Evolutionary conservation across 2,113 vertebrate species (phyloP).

Genomic region (Dasyprocta punctata): DNA sequence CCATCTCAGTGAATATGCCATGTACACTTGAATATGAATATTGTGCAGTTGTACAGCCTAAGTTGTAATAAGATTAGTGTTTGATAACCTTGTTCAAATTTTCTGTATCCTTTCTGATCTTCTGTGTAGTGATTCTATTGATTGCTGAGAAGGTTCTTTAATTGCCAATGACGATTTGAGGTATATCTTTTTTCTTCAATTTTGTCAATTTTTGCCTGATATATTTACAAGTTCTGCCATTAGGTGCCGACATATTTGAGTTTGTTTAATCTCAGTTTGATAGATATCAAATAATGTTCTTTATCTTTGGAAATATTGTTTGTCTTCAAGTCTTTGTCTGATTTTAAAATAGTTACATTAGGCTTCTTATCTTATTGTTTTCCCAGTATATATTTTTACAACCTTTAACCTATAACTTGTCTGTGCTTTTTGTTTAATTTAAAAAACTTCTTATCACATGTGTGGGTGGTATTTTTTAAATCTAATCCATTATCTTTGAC

Average conservation of each 20-base stretch:
- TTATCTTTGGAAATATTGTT: background rate
- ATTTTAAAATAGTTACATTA: background rate
- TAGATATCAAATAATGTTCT: background rate
- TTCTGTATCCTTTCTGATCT: background rate
- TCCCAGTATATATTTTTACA: background rate
- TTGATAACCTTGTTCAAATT: background rate
- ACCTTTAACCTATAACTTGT: background rate
- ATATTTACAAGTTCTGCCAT: background rate
- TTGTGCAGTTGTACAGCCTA: background rate
- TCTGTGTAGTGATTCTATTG: background rate
- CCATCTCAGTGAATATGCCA: background rate
- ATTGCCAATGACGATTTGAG: background rate
- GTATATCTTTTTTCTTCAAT: background rate
- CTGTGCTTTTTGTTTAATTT: background rate
- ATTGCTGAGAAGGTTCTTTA: background rate
- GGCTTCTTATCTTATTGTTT: background rate
- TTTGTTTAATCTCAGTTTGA: background rate
- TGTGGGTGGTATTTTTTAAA: background rate
- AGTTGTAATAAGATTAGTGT: background rate
- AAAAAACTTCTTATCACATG: background rate
- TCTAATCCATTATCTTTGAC: background rate
- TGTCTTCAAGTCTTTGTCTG: constrained; percentile 21
- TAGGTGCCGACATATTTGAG: background rate
- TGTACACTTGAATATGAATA: background rate
- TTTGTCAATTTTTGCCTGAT: background rate